Conservation (phyloP, 2,113 vertebrate genomes). For the Natator depressus region DNA sequence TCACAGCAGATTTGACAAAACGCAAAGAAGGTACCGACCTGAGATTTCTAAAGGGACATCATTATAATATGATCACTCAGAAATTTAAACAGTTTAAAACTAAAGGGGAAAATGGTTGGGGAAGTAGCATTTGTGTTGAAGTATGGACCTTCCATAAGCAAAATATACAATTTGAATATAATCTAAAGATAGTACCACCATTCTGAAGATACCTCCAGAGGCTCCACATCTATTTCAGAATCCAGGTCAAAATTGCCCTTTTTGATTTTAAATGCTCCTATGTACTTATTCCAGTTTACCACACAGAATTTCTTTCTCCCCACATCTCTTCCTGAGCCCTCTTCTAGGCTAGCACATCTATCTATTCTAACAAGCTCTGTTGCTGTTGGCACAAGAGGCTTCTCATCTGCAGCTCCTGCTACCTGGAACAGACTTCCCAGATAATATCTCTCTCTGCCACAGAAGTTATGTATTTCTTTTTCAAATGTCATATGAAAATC, state of each 20-base stretch:
- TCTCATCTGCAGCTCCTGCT: not conserved
- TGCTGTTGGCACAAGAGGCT: not conserved
- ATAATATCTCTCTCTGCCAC: not conserved
- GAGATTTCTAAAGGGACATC: not conserved
- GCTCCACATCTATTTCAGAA: not conserved
- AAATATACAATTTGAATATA: not conserved
- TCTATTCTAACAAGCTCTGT: not conserved
- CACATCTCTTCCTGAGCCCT: not conserved
- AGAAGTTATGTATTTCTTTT: not conserved
- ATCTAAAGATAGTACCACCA: not conserved
- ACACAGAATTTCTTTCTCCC: not conserved
- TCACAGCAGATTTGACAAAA: no score
- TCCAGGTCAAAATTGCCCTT: not conserved
- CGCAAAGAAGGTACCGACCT: no score
- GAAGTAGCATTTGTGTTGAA: not conserved
- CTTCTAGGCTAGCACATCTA: accelerated
- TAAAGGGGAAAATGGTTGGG: not conserved
- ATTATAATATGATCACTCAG: not conserved
- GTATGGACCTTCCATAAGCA: not conserved
- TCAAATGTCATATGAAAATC: not conserved
- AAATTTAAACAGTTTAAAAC: constrained; percentile 7
- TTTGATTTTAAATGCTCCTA: not conserved
- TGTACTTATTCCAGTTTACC: not conserved
- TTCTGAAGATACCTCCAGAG: not conserved
- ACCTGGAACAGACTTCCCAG: not conserved